A percentile compares a stretch with the other conserved stretches of the same genome.
phyloP scores from a whole-genome alignment of 2,113 vertebrate species.

The Ammodytes dubius region DNA sequence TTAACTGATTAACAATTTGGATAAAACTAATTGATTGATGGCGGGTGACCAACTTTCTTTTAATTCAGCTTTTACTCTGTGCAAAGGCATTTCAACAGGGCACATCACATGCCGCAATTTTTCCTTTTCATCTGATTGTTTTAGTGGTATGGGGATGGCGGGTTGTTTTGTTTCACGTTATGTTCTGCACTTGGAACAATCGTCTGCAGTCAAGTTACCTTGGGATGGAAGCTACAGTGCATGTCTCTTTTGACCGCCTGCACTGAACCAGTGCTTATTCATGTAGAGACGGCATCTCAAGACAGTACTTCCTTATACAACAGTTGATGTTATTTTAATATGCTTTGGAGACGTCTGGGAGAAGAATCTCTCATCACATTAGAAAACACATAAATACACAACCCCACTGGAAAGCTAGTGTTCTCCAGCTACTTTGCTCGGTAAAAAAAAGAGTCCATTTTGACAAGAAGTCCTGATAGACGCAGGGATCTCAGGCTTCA shows the following conservation, averaged over 20 bases:
- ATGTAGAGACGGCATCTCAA: slow-evolving; percentile 7
- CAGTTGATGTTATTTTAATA: neutral
- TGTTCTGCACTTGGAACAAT: neutral
- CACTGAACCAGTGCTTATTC: slow-evolving; percentile 6
- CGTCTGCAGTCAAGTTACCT: neutral
- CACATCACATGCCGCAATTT: neutral
- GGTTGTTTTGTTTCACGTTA: neutral
- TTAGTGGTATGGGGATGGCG: neutral
- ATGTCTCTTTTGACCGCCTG: neutral
- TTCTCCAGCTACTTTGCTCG: neutral
- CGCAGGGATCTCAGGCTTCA: slow-evolving; percentile 7
- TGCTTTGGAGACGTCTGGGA: neutral
- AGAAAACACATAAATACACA: slow-evolving; percentile 2
- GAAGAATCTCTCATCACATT: neutral
- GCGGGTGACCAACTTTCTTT: neutral
- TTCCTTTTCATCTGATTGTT: neutral
- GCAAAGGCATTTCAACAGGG: neutral
- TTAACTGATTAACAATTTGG: too few relatives aligned
- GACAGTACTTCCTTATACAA: slow-evolving; percentile 29
- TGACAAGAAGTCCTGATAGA: neutral
- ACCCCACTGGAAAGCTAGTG: neutral
- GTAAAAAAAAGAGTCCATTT: neutral
- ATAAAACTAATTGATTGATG: neutral
- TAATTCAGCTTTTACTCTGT: neutral
- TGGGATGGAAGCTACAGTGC: neutral